Conservation (phyloP, 2,797 vertebrate species). For the Leptoclinus maculatus region DNA sequence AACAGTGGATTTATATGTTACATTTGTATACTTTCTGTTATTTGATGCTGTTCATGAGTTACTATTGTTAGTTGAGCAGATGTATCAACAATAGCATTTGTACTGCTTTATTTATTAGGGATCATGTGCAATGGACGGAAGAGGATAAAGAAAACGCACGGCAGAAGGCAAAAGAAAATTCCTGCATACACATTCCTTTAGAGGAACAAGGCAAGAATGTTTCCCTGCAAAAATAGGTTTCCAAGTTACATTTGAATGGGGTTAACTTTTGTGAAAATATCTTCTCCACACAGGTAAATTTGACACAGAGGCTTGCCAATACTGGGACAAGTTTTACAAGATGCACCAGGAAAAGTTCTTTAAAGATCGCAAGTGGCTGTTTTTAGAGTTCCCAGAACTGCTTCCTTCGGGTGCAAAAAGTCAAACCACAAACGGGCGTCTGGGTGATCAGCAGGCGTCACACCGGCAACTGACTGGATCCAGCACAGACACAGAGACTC, state of each 20-base stretch:
- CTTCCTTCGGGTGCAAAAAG: conserved; percentile 76
- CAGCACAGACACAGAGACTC: conserved; percentile 18
- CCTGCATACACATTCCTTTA: conserved; percentile 79
- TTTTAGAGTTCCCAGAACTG: conserved; percentile 94
- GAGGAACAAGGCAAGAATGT: conserved; percentile 86
- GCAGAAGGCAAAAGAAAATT: conserved; percentile 88
- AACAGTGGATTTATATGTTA: not conserved
- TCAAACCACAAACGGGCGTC: conserved; percentile 7
- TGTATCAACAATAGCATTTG: not conserved
- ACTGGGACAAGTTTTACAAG: conserved; percentile 93
- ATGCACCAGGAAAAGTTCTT: conserved; percentile 93
- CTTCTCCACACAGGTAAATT: conserved; percentile 84
- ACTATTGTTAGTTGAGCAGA: not conserved
- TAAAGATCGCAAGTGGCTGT: conserved; percentile 91
- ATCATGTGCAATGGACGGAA: conserved; percentile 93
- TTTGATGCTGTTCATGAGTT: conserved; percentile 10
- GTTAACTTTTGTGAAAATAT: not conserved
- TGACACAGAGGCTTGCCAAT: conserved; percentile 87
- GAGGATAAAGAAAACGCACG: conserved; percentile 87
- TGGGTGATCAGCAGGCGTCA: conserved; percentile 6
- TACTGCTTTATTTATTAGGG: conserved; percentile 80
- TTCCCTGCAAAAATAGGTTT: not conserved
- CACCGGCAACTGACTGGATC: conserved; percentile 5
- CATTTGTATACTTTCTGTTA: not conserved
- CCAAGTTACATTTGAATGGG: not conserved